Evolutionary conservation across 2,797 vertebrate species (phyloP).

Genomic region (Bovichtus diacanthus): DNA sequence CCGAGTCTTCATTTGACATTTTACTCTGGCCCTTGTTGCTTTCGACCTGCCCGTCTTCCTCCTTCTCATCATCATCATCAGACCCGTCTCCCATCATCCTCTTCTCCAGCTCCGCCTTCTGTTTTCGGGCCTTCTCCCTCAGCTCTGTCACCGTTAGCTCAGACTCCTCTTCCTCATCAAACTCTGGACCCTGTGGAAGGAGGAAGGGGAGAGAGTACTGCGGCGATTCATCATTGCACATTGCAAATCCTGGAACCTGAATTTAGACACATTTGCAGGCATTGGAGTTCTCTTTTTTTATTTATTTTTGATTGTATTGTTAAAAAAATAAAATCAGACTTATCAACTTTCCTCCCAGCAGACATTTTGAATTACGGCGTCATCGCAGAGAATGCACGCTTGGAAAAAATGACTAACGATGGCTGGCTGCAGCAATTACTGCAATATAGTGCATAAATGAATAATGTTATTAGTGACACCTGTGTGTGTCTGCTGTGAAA

Average conservation of each 20-base stretch:
- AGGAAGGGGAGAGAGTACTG: not conserved
- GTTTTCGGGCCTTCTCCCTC: constrained; percentile 88
- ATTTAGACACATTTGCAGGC: not conserved
- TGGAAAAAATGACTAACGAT: not conserved
- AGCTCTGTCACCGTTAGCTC: constrained; percentile 94
- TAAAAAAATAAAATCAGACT: not conserved
- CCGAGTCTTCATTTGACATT: constrained; percentile 84
- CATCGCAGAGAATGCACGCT: not conserved
- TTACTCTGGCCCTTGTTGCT: constrained; percentile 47
- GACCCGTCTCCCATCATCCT: constrained; percentile 94
- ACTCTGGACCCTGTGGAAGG: constrained; percentile 90
- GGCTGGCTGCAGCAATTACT: not conserved
- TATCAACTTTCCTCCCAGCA: not conserved
- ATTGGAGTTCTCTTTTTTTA: too few relatives aligned
- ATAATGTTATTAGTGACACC: not conserved
- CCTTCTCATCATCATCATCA: constrained; percentile 86
- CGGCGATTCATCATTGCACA: not conserved
- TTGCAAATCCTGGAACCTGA: not conserved
- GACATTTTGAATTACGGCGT: not conserved
- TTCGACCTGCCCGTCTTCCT: constrained; percentile 54
- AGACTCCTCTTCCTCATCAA: constrained; percentile 94
- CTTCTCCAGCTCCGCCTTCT: constrained; percentile 90
- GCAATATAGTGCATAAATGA: not conserved
- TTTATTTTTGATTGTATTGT: too few relatives aligned
- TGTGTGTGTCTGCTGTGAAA: too few relatives aligned